Evolutionary conservation across 2,113 vertebrate genomes (phyloP), one percentile per base, ranked within the genome.

Genomic region (Oryzias javanicus): DNA sequence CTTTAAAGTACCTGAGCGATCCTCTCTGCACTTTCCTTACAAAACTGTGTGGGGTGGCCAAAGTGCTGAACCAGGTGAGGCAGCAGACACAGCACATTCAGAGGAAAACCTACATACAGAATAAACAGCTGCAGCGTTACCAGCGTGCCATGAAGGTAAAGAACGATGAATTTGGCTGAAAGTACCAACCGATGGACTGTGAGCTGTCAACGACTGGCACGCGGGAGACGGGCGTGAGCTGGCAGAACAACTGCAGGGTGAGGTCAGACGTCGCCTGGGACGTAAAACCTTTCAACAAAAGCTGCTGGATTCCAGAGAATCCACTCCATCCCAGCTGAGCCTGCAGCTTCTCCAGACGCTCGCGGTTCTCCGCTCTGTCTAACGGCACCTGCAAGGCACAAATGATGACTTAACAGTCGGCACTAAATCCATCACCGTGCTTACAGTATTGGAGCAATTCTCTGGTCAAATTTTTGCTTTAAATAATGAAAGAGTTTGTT

Each of bases 31-130:
- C 95, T 90, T 69, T 99, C 96, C 90, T 98, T 98, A 86, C 97
- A 99, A 87, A 99, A 99, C 86, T 95, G 95, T 50, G 91, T 96
- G 25, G 97, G 97, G 44, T 89, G 92, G 55, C 96, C 94, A 83
- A 99, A 99, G 85, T 99, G 94, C 61, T 96, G 96, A 81, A 99
- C 95, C 86, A 99, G 90, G 80, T 99, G 96, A 60, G 97, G 97
- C 84, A 99, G 93, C 58, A 99, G 94, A 86, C 97, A 99, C 73
- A 99, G 87, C 68, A 99, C 94, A 24, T 99, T 99, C 78, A 99
- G 85, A 52, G 97, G 97, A 85, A 99, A 99, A 14, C 97, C 97
- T 99, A 83, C 1, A 64, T 0, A 3, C 16, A 60, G 14, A 18
- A 44, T 29, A 41, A 51, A 64, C 17, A 46, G 25, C 7, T 24